These are phyloP conservation scores for Apamea monoglypha DNA, from an alignment of 2,888 invertebrate species.

Conservation along the genomic window DNA sequence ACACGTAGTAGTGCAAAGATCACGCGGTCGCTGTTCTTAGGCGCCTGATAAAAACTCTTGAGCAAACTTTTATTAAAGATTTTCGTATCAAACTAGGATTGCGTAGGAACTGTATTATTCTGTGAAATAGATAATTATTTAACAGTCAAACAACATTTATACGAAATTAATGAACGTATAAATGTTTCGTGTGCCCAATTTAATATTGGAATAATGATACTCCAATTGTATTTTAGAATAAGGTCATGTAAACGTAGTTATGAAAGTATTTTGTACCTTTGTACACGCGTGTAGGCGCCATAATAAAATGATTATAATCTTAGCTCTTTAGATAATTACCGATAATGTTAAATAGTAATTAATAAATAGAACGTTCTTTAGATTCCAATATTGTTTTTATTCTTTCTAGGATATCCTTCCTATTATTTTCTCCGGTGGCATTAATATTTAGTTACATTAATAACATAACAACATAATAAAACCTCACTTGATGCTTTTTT, in stretches of 20 bases:
- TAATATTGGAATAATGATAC: slow-evolving; percentile 58
- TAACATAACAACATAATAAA: neutral
- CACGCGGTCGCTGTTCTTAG: neutral
- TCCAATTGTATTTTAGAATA: slow-evolving; percentile 28
- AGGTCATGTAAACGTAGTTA: neutral
- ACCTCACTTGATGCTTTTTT: neutral
- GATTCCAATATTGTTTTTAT: neutral
- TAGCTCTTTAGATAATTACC: neutral
- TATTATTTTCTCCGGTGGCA: neutral
- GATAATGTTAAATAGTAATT: neutral
- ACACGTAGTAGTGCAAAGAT: too few species aligned
- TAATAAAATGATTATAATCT: neutral
- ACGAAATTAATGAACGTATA: slow-evolving; percentile 55
- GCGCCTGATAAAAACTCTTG: slow-evolving; percentile 60
- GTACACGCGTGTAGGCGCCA: neutral
- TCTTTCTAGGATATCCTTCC: neutral
- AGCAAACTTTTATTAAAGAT: slow-evolving; percentile 52
- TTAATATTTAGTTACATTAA: neutral
- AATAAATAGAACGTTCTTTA: slow-evolving; percentile 20
- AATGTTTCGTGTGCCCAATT: slow-evolving; percentile 74
- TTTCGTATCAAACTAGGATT: neutral
- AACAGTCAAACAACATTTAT: slow-evolving; percentile 72
- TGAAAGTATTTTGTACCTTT: neutral
- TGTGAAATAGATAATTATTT: slow-evolving; percentile 49
- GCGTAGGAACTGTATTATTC: slow-evolving; percentile 21